Conservation (phyloP, 2,888 invertebrate species). For the Leptinotarsa rubiginosa region DNA sequence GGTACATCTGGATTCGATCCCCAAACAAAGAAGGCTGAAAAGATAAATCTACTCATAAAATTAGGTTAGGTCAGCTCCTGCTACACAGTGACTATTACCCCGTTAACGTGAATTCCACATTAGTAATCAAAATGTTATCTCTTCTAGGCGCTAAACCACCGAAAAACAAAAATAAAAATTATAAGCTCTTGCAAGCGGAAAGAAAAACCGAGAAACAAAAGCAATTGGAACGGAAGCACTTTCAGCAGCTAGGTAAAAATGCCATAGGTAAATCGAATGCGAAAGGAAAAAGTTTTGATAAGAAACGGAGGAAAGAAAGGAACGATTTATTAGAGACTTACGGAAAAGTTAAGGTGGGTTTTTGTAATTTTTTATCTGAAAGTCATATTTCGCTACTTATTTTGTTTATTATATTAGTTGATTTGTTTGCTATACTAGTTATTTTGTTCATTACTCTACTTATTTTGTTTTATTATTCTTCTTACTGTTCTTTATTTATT, state of each 20-base stretch:
- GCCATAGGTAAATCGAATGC: conserved; percentile 70
- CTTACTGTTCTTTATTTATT: too few relatives aligned
- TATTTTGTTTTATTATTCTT: too few relatives aligned
- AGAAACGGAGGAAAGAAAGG: conserved; percentile 68
- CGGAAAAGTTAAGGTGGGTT: conserved; percentile 58
- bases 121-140: conserved; percentile 2
- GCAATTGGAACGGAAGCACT: conserved; percentile 67
- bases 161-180: conserved; percentile 77
- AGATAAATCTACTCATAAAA: conserved; percentile 80
- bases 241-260: conserved; percentile 71
- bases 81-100: neutral
- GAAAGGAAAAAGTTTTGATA: conserved; percentile 68
- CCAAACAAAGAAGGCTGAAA: conserved; percentile 80
- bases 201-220: conserved; percentile 70
- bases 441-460: too few relatives aligned
- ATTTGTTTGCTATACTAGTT: too few relatives aligned
- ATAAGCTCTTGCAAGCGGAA: conserved; percentile 77
- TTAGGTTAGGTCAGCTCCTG: conserved; percentile 70
- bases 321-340: conserved; percentile 61
- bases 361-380: too few relatives aligned
- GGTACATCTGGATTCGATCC: conserved; percentile 82
- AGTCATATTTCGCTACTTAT: too few relatives aligned
- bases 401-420: too few relatives aligned
- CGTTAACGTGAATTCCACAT: neutral
- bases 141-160: conserved; percentile 80